Percentiles rank a stretch among this genome's conserved stretches.
Conservation (phyloP, 2,113 vertebrate species). For the Sceloporus undulatus region DNA sequence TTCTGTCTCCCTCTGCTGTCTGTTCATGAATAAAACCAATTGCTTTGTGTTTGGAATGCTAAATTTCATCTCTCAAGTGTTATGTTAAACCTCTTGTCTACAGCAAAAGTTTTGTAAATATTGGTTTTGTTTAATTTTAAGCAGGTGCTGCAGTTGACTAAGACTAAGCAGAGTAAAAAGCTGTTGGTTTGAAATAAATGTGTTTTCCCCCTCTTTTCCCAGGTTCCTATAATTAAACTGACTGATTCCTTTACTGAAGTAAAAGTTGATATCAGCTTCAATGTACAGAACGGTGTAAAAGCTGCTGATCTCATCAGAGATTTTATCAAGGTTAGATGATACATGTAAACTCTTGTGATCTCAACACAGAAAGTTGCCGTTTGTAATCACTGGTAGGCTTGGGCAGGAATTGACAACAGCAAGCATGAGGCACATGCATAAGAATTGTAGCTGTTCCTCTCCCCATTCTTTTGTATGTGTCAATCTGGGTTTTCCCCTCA, state of each 20-base stretch:
- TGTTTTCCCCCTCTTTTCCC: slow-evolving; percentile 57
- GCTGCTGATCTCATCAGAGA: slow-evolving; percentile 97
- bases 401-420: too few relatives aligned
- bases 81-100: not conserved
- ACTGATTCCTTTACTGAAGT: slow-evolving; percentile 97
- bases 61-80: not conserved
- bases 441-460: not conserved
- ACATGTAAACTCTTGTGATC: not conserved
- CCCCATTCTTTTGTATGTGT: not conserved
- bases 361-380: not conserved
- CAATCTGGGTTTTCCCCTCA: not conserved
- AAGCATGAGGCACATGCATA: not conserved
- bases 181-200: slow-evolving; percentile 1
- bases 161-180: not conserved
- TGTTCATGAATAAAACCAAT: slow-evolving; percentile 25
- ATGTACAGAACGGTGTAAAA: slow-evolving; percentile 95
- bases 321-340: slow-evolving; percentile 91
- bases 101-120: not conserved
- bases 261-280: slow-evolving; percentile 99
- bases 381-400: not conserved
- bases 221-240: slow-evolving; percentile 99
- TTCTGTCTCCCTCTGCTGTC: slow-evolving; percentile 69
- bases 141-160: not conserved
- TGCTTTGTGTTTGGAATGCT: not conserved
- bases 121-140: slow-evolving; percentile 15